Evolutionary conservation across 2,888 invertebrate species (phyloP), one percentile per base, ranked within the genome.

Genomic region (Platycheirus rosarum): DNA sequence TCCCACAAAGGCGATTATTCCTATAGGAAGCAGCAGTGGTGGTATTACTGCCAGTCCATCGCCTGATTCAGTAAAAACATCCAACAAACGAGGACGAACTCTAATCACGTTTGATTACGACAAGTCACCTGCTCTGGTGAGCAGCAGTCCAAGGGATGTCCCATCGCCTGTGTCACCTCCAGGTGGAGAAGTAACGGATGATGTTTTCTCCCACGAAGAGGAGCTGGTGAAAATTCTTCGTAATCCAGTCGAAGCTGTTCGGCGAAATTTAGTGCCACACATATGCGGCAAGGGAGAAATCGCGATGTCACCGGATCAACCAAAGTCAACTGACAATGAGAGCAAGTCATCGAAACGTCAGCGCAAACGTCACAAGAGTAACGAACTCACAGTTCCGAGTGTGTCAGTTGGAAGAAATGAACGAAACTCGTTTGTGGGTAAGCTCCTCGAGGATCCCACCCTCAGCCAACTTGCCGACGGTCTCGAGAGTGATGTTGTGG

Each of bases 171-270:
- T 4, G 44, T 69, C 70, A 51, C 78, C 51, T 18, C 13, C 40
- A 13, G 37, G n/a, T 20, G 73, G 75, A 23, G 82, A 55, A 23
- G 55, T 35, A 9, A 71, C 62, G 3, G 57, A 73, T 4, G 85
- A 85, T 14, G 85, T 88, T 57, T 85, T 90, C 40, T 88, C 89
- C 2, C 90, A 90, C 69, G 90, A 90, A 46, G 89, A 89, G 23
- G 92, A 93, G 85, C 89, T 94, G 48, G 90, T 92, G 57, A 92
- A 92, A 84, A 92, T 94, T 82, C 88, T 95, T 42, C 92, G 92
- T 85, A 94, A 95, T 90, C 95, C 95, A 0, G 95, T 95, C 7
- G 95, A 95, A 92, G 95, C 95, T 13, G 94, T 95, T 2, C 93
- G 93, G 87, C 92, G 94, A 85, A 95, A 95, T 89, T 91, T 95